Evolutionary conservation across 2,113 vertebrate species (phyloP), one percentile per base, ranked within the genome.

Genomic region (Microcebus jonahi): DNA sequence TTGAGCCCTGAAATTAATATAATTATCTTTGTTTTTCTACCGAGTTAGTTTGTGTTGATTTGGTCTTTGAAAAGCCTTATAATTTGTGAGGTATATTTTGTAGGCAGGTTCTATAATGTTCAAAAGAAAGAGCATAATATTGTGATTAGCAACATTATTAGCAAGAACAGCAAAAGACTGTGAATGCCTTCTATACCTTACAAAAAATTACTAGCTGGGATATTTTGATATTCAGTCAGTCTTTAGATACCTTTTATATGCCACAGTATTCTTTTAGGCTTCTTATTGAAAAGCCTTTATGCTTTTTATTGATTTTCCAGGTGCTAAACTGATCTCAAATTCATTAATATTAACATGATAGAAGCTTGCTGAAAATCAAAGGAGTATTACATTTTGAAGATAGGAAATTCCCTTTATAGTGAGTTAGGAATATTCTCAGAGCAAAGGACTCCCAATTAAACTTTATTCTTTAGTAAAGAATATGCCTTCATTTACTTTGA

Each of bases 311-410:
- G 81, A 97, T 95, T 95, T 97, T 88, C 65, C 91, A 96, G 77
- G 80, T 97, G 71, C 61, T 96, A 96, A 94, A 63, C 21, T 85
- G 55, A 96, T 97, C 67, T 96, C 76, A 91, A 90, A 82, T 95
- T 95, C 81, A 97, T 97, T 97, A 96, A 85, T 61, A 92, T 96
- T 97, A 95, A 88, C 92, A 80, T 83, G 65, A 82, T 45, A 96
- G 59, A 93, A 96, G n/a, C 27, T 95, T 94, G 81, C 76, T 88
- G 39, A 70, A 77, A 96, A 81, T 70, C 82, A 91, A 96, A 95
- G 29, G 1, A 48, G 42, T 87, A 70, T 45, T 84, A 3, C 57
- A 83, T 83, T 90, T 65, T 48, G 53, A 89, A 91, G 21, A 53
- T 25, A 96, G 73, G 70, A 94, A 85, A 83, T 96, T 95, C 85